phyloP scores from a whole-genome alignment of 1,140 invertebrate species.

The Macrobrachium nipponense region DNA sequence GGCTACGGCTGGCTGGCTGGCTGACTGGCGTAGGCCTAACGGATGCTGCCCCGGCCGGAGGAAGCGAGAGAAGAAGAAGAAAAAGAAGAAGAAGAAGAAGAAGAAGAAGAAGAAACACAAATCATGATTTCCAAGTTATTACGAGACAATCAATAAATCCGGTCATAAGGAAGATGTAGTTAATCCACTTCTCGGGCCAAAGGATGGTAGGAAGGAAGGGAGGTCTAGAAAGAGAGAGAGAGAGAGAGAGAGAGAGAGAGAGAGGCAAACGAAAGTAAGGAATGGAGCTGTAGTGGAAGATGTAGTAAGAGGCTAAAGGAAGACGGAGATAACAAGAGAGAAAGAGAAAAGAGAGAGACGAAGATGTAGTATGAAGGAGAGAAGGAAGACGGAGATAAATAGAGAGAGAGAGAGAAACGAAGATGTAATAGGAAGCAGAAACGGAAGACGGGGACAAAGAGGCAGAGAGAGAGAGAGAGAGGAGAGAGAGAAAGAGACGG shows the following conservation, averaged over 20 bases:
- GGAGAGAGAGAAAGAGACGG: not conserved
- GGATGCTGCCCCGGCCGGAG: no score
- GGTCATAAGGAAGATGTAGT: not conserved
- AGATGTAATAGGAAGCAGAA: no score
- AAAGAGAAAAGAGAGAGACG: not conserved
- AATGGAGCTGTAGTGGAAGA: not conserved
- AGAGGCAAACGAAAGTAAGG: not conserved
- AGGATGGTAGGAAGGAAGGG: not conserved
- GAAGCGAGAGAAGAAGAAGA: no score
- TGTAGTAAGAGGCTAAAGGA: not conserved
- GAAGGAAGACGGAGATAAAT: no score
- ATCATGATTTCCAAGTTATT: no score
- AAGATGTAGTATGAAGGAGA: no score
- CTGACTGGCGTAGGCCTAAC: no score
- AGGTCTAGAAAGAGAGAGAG: not conserved
- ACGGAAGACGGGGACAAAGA: not conserved
- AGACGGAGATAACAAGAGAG: not conserved
- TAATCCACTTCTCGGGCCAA: not conserved
- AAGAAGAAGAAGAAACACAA: no score
- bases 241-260: not conserved
- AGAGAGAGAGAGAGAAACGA: conserved; percentile 17
- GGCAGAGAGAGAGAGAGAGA: not conserved
- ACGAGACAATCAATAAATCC: not conserved
- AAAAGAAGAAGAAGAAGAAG: no score
- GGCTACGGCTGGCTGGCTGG: no score